Conservation (phyloP, 1,140 invertebrate genomes). For the Saccostrea echinata region DNA sequence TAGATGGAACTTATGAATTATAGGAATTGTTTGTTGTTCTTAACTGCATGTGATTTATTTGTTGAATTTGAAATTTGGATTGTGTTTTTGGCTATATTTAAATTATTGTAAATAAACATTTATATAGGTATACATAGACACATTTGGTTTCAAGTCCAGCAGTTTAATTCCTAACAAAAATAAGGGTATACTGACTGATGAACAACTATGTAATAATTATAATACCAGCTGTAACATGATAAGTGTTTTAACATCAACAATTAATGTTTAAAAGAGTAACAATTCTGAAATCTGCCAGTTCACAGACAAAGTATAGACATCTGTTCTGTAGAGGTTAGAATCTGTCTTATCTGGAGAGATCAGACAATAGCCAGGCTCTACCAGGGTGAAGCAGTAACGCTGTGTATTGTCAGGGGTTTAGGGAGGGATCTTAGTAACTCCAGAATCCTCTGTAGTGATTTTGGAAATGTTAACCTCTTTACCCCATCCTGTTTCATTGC, state of each 20-base stretch:
- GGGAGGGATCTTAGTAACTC: not conserved
- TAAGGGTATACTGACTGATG: no score
- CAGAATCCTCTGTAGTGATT: not conserved
- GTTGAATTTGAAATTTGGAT: no score
- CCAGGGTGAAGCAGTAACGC: not conserved
- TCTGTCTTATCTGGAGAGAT: constrained; percentile 6
- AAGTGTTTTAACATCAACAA: no score
- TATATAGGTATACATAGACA: no score
- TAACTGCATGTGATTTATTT: not conserved
- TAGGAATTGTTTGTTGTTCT: not conserved
- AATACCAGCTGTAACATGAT: no score
- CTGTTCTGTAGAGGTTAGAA: not conserved
- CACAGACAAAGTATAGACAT: not conserved
- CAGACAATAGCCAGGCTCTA: not conserved
- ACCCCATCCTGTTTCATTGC: not conserved
- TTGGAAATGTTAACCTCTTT: not conserved
- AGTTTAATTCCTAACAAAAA: no score
- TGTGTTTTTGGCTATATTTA: no score
- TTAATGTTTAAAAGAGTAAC: no score
- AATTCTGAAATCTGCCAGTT: no score
- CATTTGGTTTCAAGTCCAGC: no score
- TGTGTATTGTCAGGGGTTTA: not conserved
- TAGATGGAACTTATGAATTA: not conserved
- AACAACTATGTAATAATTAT: no score
- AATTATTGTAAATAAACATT: no score